Evolutionary conservation across 2,113 vertebrate genomes (phyloP).

Genomic region (Peromyscus maniculatus): DNA sequence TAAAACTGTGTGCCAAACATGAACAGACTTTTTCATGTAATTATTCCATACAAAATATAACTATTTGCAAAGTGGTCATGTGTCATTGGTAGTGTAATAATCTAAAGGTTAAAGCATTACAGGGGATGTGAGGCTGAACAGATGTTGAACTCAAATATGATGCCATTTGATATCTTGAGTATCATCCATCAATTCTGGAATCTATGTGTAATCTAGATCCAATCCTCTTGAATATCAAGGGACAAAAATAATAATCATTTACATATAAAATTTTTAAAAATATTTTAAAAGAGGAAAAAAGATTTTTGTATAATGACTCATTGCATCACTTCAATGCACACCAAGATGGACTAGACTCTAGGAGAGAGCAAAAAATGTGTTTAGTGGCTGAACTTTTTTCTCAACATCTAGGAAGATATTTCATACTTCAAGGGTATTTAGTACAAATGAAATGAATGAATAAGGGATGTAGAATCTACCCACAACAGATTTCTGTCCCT

Average conservation of each 20-base stretch:
- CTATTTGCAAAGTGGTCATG: background rate
- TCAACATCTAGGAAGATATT: background rate
- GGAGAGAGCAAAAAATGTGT: background rate
- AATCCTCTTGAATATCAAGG: background rate
- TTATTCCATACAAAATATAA: background rate
- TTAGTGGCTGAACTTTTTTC: background rate
- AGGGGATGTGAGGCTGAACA: background rate
- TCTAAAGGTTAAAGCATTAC: background rate
- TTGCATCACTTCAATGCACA: background rate
- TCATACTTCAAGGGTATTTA: background rate
- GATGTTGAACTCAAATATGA: background rate
- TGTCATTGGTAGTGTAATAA: background rate
- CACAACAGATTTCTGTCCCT: background rate
- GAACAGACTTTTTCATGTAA: background rate
- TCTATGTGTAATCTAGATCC: background rate
- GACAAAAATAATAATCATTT: background rate
- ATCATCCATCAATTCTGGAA: background rate
- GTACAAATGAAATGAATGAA: slow-evolving; percentile 3
- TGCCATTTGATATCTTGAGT: background rate
- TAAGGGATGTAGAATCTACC: background rate
- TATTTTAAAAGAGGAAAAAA: background rate
- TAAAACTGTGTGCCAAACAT: background rate
- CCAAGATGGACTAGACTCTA: background rate
- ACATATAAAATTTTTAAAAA: background rate
- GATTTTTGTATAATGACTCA: background rate